A percentile compares a stretch with the other conserved stretches of the same genome.
Conservation (phyloP, 1,140 invertebrate genomes). For the Eubasilissa regina region DNA sequence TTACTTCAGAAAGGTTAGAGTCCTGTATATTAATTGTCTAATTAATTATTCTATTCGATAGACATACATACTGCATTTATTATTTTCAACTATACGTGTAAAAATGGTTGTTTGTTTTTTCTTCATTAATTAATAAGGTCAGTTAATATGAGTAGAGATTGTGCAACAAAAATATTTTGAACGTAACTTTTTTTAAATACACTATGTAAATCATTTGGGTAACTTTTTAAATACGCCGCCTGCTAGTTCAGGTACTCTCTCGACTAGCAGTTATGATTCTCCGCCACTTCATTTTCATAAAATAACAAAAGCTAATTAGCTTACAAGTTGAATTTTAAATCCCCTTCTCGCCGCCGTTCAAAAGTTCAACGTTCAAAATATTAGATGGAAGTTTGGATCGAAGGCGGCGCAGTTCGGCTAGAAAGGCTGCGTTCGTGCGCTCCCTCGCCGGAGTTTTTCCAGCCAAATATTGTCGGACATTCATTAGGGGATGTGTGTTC, state of each 20-base stretch:
- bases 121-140: no score
- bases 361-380: conserved; percentile 49
- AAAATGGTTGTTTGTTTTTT: no score
- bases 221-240: conserved; percentile 55
- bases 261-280: conserved; percentile 49
- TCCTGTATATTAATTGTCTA: no score
- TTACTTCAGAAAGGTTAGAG: no score
- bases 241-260: conserved; percentile 48
- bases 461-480: conserved; percentile 14
- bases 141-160: not conserved
- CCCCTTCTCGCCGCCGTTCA: conserved; percentile 30
- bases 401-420: not conserved
- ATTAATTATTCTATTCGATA: no score
- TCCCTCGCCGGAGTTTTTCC: not conserved
- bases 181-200: conserved; percentile 47
- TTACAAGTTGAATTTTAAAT: conserved; percentile 60
- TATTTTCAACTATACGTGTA: no score
- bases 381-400: conserved; percentile 9
- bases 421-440: not conserved
- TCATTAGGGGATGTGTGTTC: conserved; percentile 26
- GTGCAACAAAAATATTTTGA: conserved; percentile 25
- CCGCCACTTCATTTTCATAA: conserved; percentile 60
- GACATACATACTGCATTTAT: no score
- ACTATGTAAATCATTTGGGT: conserved; percentile 58
- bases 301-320: conserved; percentile 61